A percentile compares a stretch with the other conserved stretches of the same genome.
Evolutionary conservation across 2,113 vertebrate species (phyloP).

Genomic region (Phaethon lepturus): DNA sequence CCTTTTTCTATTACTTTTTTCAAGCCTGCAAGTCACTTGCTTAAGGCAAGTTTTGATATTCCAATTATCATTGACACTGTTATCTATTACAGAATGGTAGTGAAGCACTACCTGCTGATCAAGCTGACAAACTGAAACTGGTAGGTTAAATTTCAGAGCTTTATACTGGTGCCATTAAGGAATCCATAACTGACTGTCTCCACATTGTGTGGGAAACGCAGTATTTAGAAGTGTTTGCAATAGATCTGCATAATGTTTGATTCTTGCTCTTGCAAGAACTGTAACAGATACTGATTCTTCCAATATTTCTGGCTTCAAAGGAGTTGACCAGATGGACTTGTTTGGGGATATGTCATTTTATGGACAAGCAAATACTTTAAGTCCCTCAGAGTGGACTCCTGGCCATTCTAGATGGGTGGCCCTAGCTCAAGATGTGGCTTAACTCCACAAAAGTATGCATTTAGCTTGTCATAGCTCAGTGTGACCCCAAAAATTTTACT

Average conservation of each 20-base stretch:
- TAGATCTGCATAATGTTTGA: not conserved
- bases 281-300: constrained; percentile 34
- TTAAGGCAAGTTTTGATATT: not conserved
- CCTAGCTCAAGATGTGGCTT: not conserved
- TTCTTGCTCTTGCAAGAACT: not conserved
- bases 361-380: not conserved
- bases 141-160: constrained; percentile 60
- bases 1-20: not conserved
- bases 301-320: constrained; percentile 77
- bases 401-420: not conserved
- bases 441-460: not conserved
- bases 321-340: constrained; percentile 88
- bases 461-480: not conserved
- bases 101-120: constrained; percentile 69
- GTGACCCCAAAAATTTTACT: rapidly evolving
- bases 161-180: not conserved
- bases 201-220: not conserved
- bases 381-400: not conserved
- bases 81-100: constrained; percentile 80
- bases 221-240: not conserved
- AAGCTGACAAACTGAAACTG: constrained; percentile 78
- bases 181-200: not conserved
- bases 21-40: not conserved
- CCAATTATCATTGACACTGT: not conserved
- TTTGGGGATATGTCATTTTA: constrained; percentile 92